Evolutionary conservation across 1,140 invertebrate genomes (phyloP).

Genomic region (Aphelenchoides besseyi): DNA sequence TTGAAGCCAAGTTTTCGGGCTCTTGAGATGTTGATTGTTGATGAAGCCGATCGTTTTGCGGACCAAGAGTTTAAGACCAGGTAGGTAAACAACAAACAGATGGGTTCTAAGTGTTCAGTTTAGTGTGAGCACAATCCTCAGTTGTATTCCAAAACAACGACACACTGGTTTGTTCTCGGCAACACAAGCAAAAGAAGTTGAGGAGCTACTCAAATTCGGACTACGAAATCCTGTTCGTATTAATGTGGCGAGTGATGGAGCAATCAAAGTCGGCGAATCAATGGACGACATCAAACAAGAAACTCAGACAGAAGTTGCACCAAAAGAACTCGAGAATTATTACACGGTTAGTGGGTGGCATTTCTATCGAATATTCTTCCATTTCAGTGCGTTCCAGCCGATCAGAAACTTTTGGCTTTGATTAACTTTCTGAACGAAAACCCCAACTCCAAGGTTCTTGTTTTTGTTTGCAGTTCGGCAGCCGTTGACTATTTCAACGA

Average conservation of each 20-base stretch:
- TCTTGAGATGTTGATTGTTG: constrained; percentile 85
- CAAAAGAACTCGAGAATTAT: constrained; percentile 67
- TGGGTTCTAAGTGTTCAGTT: constrained; percentile 31
- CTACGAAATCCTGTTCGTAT: constrained; percentile 88
- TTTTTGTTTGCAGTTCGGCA: constrained; percentile 93
- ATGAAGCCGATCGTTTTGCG: constrained; percentile 91
- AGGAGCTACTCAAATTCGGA: constrained; percentile 84
- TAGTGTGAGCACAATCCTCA: constrained; percentile 82
- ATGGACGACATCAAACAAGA: constrained; percentile 23
- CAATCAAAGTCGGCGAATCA: constrained; percentile 3
- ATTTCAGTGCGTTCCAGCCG: constrained; percentile 70
- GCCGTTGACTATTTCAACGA: constrained; percentile 89
- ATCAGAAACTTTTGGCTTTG: constrained; percentile 74
- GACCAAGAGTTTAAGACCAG: constrained; percentile 83
- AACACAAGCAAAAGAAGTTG: constrained; percentile 91
- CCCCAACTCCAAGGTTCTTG: constrained; percentile 75
- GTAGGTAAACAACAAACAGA: too few relatives aligned
- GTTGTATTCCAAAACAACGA: constrained; percentile 83
- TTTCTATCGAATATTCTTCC: constrained; percentile 24
- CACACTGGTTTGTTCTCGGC: constrained; percentile 95
- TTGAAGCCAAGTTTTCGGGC: constrained; percentile 53
- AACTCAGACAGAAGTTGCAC: constrained; percentile 34
- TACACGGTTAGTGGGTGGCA: constrained; percentile 71
- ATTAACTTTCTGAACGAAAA: constrained; percentile 73
- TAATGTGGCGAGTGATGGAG: constrained; percentile 78